Conservation (phyloP, 2,797 vertebrate species). For the Manis javanica region DNA sequence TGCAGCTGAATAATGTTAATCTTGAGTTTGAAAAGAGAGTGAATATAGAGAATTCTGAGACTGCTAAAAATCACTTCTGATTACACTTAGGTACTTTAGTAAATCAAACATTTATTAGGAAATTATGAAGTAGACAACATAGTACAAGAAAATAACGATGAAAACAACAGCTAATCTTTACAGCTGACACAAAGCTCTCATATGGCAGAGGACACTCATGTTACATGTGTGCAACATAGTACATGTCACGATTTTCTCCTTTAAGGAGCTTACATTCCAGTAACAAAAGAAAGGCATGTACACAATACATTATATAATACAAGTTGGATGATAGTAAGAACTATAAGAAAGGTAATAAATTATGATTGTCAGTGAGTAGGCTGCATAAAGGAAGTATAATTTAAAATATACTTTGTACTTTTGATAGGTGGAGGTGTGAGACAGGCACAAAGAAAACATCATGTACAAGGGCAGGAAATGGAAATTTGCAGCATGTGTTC, state of each 20-base stretch:
- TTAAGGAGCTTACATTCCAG: neutral
- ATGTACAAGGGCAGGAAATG: conserved; percentile 1
- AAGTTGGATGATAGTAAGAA: neutral
- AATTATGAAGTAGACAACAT: neutral
- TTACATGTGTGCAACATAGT: neutral
- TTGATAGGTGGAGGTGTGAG: conserved; percentile 54
- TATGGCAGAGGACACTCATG: neutral
- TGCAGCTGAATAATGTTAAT: conserved; percentile 59
- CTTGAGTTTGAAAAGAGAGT: neutral
- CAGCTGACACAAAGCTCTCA: neutral
- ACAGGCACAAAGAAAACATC: conserved; percentile 55
- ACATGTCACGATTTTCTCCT: neutral
- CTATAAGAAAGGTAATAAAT: conserved; percentile 40
- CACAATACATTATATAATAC: neutral
- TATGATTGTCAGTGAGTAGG: neutral
- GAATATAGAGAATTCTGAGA: neutral
- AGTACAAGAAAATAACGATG: neutral
- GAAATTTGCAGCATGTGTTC: conserved; percentile 42
- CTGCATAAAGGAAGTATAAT: conserved; percentile 51
- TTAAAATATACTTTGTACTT: conserved; percentile 74
- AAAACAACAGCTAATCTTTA: neutral
- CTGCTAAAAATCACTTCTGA: conserved; percentile 29
- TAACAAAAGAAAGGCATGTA: conserved; percentile 14
- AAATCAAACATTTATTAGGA: conserved; percentile 40
- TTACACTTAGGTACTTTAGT: conserved; percentile 15